These are phyloP conservation scores for Lepidochrysops patricia DNA, from an alignment of 2,888 invertebrate genomes.

Conservation along the genomic window DNA sequence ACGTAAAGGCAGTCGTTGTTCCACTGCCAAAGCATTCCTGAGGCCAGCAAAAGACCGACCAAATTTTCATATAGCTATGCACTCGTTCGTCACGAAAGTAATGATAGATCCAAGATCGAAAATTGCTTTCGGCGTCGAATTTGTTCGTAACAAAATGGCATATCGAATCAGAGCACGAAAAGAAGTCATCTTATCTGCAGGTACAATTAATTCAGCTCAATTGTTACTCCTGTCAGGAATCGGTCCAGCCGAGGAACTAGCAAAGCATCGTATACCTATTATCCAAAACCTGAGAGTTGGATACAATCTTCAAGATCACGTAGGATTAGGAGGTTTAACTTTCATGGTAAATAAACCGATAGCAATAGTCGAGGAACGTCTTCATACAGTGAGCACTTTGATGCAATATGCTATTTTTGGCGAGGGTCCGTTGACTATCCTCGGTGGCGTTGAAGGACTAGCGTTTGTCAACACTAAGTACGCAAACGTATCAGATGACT, in stretches of 20 bases:
- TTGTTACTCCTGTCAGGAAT: slow-evolving; percentile 94
- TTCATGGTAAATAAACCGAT: slow-evolving; percentile 86
- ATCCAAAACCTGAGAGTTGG: slow-evolving; percentile 89
- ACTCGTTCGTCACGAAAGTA: slow-evolving; percentile 84
- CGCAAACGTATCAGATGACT: slow-evolving; percentile 84
- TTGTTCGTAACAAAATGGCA: slow-evolving; percentile 81
- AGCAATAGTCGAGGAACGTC: slow-evolving; percentile 85
- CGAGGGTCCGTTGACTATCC: slow-evolving; percentile 87
- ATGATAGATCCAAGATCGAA: slow-evolving; percentile 83
- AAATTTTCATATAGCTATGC: slow-evolving; percentile 90
- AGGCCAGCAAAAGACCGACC: slow-evolving; percentile 84
- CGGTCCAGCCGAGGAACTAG: slow-evolving; percentile 81
- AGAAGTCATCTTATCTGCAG: slow-evolving; percentile 92
- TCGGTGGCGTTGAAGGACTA: slow-evolving; percentile 92
- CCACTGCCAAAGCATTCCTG: slow-evolving; percentile 90
- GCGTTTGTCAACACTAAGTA: slow-evolving; percentile 93
- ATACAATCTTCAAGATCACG: slow-evolving; percentile 91
- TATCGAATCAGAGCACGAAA: slow-evolving; percentile 84
- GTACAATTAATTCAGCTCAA: slow-evolving; percentile 95
- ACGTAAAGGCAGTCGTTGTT: slow-evolving; percentile 87
- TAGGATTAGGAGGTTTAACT: slow-evolving; percentile 88
- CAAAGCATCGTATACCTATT: slow-evolving; percentile 83
- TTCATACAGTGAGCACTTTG: slow-evolving; percentile 85
- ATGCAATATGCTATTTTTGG: slow-evolving; percentile 89
- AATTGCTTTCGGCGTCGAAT: slow-evolving; percentile 87